These are phyloP conservation scores for Calosoma granatense DNA, from an alignment of 1,140 invertebrate genomes.

Conservation along the genomic window DNA sequence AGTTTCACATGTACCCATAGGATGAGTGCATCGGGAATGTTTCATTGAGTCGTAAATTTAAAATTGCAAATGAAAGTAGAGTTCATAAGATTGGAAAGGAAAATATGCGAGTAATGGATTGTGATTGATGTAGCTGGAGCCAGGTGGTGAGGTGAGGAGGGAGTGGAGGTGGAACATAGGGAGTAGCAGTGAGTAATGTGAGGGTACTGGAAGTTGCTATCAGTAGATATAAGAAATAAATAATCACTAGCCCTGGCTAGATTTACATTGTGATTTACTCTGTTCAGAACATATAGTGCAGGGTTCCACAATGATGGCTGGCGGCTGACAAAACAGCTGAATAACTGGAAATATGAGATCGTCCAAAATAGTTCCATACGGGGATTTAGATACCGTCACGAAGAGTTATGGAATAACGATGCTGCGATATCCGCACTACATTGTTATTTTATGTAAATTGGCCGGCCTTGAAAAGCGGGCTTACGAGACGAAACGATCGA, in stretches of 20 bases:
- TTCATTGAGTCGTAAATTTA: neutral
- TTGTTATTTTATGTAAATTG: neutral
- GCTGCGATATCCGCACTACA: neutral
- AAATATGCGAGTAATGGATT: neutral
- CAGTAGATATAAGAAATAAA: neutral
- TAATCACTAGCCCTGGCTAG: neutral
- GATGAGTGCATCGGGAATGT: too few relatives aligned
- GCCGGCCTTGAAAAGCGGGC: neutral
- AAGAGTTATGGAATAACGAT: neutral
- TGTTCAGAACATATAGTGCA: too few relatives aligned
- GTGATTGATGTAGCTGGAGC: neutral
- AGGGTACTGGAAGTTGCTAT: too few relatives aligned
- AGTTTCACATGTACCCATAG: neutral
- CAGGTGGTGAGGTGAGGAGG: neutral
- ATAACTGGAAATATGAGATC: neutral
- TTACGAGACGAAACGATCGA: too few relatives aligned
- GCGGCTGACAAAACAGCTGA: too few relatives aligned
- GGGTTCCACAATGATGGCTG: too few relatives aligned
- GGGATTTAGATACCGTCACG: neutral
- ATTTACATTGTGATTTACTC: too few relatives aligned
- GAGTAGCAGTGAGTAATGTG: too few relatives aligned
- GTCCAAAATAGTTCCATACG: neutral
- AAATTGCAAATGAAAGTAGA: neutral
- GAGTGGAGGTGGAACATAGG: neutral
- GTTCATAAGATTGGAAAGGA: neutral